Evolutionary conservation across 92 coral and sea anemone species (phyloP), one percentile per base, ranked within the genome.

Genomic region (Porites lobata): DNA sequence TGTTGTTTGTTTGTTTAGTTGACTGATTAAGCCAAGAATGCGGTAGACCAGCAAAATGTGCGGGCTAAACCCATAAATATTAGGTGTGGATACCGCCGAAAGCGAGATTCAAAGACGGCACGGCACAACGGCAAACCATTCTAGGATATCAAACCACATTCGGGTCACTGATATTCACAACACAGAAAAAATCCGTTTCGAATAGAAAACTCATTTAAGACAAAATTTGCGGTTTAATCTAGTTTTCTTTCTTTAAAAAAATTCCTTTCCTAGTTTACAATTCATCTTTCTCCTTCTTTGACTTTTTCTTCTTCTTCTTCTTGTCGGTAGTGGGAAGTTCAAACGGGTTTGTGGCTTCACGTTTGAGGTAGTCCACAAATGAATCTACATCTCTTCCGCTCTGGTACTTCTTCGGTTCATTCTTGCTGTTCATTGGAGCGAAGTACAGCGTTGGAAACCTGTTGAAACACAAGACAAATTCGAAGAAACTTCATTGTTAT

Each of bases 391-490:
- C 99, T 63, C 99, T 81, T 8, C 95, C 98, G 9, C 99, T 91
- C 1, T 76, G 65, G 80, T 97, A 97, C 65, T 97, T 97, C 83
- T 92, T 93, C 1, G 99, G 99, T 29, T 88, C 78, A 52, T 95
- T 79, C 90, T 97, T 97, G 79, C 87, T 90, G 19, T 94, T 91
- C 93, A 82, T 95, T 78, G 99, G 98, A 47, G 99, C 88, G 91
- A 98, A 97, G 90, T 97, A 97, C 10, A 97, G 62, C 53, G 99
- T 97, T 10, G 99, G 99, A 89, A 95, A 97, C 54, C 99, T 97
- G 82, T 56, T 52, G 14, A 72, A 7, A 24, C 68, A 76, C 51
- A 29, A 29, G n/a, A 7, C 59, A 63, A 29, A 47, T 51, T 38
- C 5, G 47, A 38, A 38, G 4, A 4, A 3, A 38, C 38, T 29